These are phyloP conservation scores for Rhadinocentrus ornatus DNA, from an alignment of 2,797 vertebrate species.

Conservation along the genomic window DNA sequence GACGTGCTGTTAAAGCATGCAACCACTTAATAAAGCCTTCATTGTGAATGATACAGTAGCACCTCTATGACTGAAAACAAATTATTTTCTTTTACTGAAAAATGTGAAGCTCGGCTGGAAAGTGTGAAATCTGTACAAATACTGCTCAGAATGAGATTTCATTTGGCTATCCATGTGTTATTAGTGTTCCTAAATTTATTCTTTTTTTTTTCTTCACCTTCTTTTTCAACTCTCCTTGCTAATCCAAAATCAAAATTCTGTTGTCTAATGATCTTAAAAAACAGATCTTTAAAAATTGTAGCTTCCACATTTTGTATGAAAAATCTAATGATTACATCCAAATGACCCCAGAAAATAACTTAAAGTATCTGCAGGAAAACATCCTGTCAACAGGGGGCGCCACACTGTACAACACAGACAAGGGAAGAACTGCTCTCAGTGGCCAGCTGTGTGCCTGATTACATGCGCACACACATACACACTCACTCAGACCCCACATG, in stretches of 20 bases:
- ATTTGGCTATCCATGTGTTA: constrained; percentile 30
- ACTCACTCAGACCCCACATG: constrained; percentile 16
- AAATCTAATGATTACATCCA: background rate
- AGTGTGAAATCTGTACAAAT: constrained; percentile 58
- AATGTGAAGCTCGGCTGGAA: constrained; percentile 56
- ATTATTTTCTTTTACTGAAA: constrained; percentile 29
- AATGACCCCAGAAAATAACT: background rate
- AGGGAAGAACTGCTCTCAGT: constrained; percentile 44
- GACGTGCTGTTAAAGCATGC: constrained; percentile 55
- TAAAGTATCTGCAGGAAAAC: constrained; percentile 26
- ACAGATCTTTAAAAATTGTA: background rate
- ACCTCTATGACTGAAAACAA: constrained; percentile 60
- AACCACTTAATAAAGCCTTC: constrained; percentile 52
- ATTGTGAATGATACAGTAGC: constrained; percentile 57
- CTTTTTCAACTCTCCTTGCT: background rate
- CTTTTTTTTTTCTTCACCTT: no score
- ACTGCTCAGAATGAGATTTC: constrained; percentile 32
- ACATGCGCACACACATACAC: constrained; percentile 15
- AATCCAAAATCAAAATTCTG: constrained; percentile 28
- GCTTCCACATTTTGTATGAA: background rate
- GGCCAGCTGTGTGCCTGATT: constrained; percentile 58
- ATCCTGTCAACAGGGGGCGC: constrained; percentile 66
- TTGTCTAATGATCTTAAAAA: background rate
- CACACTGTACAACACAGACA: constrained; percentile 32
- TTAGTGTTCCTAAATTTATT: constrained; percentile 14